phyloP scores from a whole-genome alignment of 2,113 vertebrate genomes.

The Spea multiplicata region DNA sequence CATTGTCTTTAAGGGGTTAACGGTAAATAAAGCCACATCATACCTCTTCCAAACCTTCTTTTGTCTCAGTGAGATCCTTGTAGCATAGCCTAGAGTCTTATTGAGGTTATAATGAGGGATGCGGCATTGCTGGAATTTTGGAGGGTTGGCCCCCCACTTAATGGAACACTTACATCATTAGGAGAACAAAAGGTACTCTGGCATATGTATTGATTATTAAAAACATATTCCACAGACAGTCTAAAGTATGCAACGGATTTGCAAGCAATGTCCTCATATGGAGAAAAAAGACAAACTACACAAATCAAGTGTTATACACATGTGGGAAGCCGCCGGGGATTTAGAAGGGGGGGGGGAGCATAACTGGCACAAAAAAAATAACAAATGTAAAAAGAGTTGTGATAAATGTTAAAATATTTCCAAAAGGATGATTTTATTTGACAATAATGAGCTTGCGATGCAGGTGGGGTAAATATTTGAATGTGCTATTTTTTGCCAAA shows the following conservation, averaged over 20 bases:
- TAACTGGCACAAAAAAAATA: no score
- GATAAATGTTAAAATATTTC: no score
- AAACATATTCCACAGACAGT: conserved; percentile 33
- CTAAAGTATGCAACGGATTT: conserved; percentile 15
- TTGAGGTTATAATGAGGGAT: conserved; percentile 40
- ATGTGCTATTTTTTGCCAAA: no score
- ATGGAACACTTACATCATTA: conserved; percentile 45
- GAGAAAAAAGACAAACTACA: background rate
- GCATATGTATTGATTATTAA: conserved; percentile 41
- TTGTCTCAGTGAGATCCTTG: background rate
- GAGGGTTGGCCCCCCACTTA: conserved; percentile 13
- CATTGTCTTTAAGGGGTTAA: no score
- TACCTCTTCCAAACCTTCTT: background rate
- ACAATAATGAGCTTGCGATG: no score
- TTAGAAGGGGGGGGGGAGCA: background rate
- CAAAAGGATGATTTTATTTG: no score
- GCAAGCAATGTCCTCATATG: background rate
- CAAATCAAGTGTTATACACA: conserved; percentile 13
- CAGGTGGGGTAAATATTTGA: no score
- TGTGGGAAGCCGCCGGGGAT: background rate
- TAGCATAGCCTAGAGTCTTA: conserved; percentile 13
- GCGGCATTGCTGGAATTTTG: conserved; percentile 36
- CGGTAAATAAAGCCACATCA: no score
- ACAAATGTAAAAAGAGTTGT: no score
- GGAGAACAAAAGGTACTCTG: conserved; percentile 39